phyloP scores from a whole-genome alignment of 2,113 vertebrate species.

The Melanocharis versteri region DNA sequence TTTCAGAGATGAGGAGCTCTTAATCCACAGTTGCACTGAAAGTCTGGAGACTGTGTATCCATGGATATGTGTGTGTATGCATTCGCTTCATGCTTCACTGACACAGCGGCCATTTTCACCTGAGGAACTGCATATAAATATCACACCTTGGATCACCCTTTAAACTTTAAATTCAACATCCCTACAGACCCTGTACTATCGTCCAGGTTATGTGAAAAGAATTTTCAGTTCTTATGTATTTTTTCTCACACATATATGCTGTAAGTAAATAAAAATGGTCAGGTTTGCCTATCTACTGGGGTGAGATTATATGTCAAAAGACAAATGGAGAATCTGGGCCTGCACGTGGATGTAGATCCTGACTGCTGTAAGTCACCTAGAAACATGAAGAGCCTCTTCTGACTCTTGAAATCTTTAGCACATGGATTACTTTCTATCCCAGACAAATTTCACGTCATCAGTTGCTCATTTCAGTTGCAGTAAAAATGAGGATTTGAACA shows the following conservation, averaged over 20 bases:
- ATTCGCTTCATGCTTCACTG: background rate
- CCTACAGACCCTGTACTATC: background rate
- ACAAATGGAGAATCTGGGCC: background rate
- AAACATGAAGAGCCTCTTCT: background rate
- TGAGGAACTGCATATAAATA: background rate
- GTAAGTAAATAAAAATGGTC: background rate
- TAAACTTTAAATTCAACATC: background rate
- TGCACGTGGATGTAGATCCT: background rate
- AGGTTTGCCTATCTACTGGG: background rate
- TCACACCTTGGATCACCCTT: background rate
- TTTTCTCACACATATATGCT: background rate
- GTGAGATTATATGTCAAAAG: background rate
- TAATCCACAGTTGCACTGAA: background rate
- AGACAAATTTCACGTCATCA: background rate
- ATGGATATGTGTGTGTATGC: background rate
- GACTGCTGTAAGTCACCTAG: background rate
- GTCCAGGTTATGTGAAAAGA: background rate
- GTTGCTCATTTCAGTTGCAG: background rate
- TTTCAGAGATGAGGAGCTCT: background rate
- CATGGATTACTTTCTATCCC: background rate
- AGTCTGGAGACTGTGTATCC: background rate
- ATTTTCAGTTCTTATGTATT: background rate
- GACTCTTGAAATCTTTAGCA: background rate
- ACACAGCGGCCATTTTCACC: rapidly evolving
- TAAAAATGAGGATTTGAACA: slow-evolving; percentile 28